Evolutionary conservation across 2,797 vertebrate species (phyloP).

Genomic region (Paratrypauchen microcephalus): DNA sequence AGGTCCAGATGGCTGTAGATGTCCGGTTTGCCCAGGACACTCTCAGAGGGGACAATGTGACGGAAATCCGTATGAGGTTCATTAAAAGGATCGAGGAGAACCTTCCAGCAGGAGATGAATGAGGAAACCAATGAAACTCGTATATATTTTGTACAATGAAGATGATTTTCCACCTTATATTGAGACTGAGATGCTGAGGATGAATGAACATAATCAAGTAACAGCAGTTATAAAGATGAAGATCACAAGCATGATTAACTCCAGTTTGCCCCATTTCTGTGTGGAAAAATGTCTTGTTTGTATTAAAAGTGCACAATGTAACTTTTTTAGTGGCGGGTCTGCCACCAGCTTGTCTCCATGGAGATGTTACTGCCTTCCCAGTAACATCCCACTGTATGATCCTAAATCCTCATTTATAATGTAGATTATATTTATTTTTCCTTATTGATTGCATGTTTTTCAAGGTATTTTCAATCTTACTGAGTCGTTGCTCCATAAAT

Average conservation of each 20-base stretch:
- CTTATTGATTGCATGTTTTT: too few species aligned
- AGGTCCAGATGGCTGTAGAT: constrained; percentile 99
- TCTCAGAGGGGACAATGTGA: constrained; percentile 93
- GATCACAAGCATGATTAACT: background rate
- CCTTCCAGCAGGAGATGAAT: constrained; percentile 92
- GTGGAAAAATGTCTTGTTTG: background rate
- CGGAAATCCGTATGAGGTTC: constrained; percentile 98
- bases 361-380: too few species aligned
- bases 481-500: too few species aligned
- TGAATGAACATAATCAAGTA: background rate
- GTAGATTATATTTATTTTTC: too few species aligned
- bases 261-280: background rate
- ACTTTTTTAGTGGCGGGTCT: too few species aligned
- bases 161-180: constrained; percentile 17
- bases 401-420: too few species aligned
- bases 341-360: too few species aligned
- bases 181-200: constrained; percentile 19
- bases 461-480: too few species aligned
- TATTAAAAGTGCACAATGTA: background rate
- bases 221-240: constrained; percentile 2
- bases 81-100: constrained; percentile 98
- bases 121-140: constrained; percentile 24
- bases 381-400: too few species aligned
- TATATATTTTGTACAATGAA: constrained; percentile 1
- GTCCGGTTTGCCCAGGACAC: constrained; percentile 95